phyloP scores from a whole-genome alignment of 2,888 invertebrate genomes.

The Myathropa florea region DNA sequence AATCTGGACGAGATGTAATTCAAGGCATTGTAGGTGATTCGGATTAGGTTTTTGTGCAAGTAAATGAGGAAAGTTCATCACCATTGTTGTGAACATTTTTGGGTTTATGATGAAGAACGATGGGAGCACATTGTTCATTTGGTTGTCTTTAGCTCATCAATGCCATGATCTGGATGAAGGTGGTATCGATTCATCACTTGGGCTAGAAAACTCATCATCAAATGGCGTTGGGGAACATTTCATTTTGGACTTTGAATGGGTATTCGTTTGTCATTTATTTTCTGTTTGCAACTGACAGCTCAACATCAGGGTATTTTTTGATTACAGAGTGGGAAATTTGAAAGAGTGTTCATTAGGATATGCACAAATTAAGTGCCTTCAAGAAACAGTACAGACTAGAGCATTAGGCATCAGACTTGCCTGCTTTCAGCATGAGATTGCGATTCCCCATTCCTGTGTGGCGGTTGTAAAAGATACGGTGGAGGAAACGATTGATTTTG shows the following conservation, averaged over 20 bases:
- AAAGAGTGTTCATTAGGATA: too few species aligned
- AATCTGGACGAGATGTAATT: slow-evolving; percentile 47
- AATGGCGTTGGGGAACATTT: not conserved
- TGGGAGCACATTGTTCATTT: not conserved
- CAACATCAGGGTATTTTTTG: not conserved
- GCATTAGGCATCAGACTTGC: too few species aligned
- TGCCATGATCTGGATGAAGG: not conserved
- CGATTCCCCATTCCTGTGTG: too few species aligned
- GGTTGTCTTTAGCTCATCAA: not conserved
- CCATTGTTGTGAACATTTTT: not conserved
- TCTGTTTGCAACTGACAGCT: not conserved
- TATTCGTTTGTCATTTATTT: not conserved
- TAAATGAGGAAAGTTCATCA: slow-evolving; percentile 18
- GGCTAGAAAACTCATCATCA: not conserved
- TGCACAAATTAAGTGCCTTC: too few species aligned
- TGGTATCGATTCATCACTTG: not conserved
- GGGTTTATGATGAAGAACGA: not conserved
- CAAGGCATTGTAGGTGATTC: slow-evolving; percentile 30
- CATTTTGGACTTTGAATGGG: not conserved
- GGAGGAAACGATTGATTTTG: too few species aligned
- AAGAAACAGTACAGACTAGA: too few species aligned
- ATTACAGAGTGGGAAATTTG: not conserved
- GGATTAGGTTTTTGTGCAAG: slow-evolving; percentile 36
- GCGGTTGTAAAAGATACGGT: too few species aligned
- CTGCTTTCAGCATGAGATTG: too few species aligned